These are phyloP conservation scores for Xiphophorus birchmanni DNA, from an alignment of 2,797 vertebrate genomes.

Conservation along the genomic window DNA sequence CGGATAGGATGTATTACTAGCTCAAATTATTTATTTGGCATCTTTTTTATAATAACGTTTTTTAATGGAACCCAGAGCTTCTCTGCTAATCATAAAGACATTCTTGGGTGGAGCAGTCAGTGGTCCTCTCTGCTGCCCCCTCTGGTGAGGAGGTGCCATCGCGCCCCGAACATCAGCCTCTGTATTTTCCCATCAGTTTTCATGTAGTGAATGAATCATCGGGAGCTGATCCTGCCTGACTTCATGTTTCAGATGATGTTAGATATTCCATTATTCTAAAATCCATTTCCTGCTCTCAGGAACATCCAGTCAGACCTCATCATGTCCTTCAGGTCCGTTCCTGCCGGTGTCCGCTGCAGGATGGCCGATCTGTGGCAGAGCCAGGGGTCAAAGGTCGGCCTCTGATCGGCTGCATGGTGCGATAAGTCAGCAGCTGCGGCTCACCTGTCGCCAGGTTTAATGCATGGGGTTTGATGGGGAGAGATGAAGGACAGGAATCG, in stretches of 20 bases:
- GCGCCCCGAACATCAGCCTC: too few species aligned
- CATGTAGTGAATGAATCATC: background rate
- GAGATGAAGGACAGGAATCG: conserved; percentile 63
- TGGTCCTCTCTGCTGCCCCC: too few species aligned
- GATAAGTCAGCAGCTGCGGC: conserved; percentile 48
- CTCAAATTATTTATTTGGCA: too few species aligned
- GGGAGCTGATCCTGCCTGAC: background rate
- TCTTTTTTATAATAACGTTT: too few species aligned
- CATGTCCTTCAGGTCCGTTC: conserved; percentile 20
- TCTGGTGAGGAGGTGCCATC: background rate
- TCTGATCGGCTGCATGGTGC: conserved; percentile 41
- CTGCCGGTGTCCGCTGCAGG: background rate
- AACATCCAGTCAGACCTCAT: background rate
- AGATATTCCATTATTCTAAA: background rate
- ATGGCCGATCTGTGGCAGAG: background rate
- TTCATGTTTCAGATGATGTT: background rate
- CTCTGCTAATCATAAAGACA: too few species aligned
- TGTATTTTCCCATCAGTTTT: background rate
- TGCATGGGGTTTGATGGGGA: conserved; percentile 50
- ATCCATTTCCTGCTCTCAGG: background rate
- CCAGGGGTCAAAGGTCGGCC: conserved; percentile 52
- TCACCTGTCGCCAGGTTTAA: conserved; percentile 52
- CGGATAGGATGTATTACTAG: too few species aligned
- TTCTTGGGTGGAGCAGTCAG: too few species aligned
- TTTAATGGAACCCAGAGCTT: too few species aligned